Percentiles rank a stretch among this genome's conserved stretches.
Conservation (phyloP, 1,140 invertebrate genomes). For the Augochlora pura region DNA sequence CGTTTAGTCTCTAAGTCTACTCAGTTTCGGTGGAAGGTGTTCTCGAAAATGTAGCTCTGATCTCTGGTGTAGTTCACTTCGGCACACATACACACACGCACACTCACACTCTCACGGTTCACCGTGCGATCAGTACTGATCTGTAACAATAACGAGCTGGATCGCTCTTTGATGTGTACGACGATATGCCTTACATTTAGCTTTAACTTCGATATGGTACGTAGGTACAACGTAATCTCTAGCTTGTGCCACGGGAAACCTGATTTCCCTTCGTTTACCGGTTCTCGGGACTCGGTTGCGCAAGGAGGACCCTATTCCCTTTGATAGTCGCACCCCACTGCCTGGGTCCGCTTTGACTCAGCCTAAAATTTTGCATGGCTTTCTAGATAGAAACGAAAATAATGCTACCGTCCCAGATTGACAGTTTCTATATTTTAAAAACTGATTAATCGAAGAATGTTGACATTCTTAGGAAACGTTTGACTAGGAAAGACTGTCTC, state of each 20-base stretch:
- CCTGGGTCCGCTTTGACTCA: too few species aligned
- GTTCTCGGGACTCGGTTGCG: neutral
- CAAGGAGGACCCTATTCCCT: neutral
- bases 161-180: conserved; percentile 12
- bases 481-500: too few species aligned
- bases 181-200: conserved; percentile 22
- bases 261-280: conserved; percentile 9
- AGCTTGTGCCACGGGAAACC: conserved; percentile 37
- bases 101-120: neutral
- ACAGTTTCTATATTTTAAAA: too few species aligned
- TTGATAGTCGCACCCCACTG: too few species aligned
- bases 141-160: conserved; percentile 26
- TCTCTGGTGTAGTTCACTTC: neutral
- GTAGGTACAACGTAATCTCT: conserved; percentile 36
- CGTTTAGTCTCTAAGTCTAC: neutral
- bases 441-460: too few species aligned
- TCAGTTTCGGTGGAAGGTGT: conserved; percentile 41
- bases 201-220: conserved; percentile 16
- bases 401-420: too few species aligned
- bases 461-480: too few species aligned
- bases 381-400: too few species aligned
- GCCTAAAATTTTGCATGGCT: too few species aligned
- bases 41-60: conserved; percentile 22
- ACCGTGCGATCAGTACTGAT: neutral
- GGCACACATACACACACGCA: neutral